Percentiles rank a stretch among this genome's conserved stretches.
These are phyloP conservation scores for Dendrolimus kikuchii DNA, from an alignment of 1,140 invertebrate species.

Conservation along the genomic window DNA sequence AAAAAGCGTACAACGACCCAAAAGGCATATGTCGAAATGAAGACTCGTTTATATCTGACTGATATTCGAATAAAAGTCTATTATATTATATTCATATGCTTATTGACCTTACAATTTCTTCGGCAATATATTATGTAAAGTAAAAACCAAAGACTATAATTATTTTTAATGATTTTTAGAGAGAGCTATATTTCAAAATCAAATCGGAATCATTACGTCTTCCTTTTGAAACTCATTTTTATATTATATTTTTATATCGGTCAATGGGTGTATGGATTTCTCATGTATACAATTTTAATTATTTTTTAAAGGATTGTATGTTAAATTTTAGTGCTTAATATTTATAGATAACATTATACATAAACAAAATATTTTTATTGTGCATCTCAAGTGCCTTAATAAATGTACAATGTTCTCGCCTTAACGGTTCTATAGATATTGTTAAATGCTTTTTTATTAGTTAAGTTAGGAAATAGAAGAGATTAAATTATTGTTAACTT, in stretches of 20 bases:
- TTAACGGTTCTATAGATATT: slow-evolving; percentile 61
- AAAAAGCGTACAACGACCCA: too few relatives aligned
- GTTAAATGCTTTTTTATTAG: slow-evolving; percentile 57
- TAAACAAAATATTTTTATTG: slow-evolving; percentile 15
- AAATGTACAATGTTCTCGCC: slow-evolving; percentile 59
- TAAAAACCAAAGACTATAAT: slow-evolving; percentile 47
- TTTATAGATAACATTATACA: slow-evolving; percentile 57
- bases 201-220: slow-evolving; percentile 28
- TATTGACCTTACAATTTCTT: slow-evolving; percentile 27
- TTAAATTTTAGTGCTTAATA: slow-evolving; percentile 56
- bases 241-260: slow-evolving; percentile 14
- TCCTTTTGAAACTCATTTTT: slow-evolving; percentile 21
- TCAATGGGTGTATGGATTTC: slow-evolving; percentile 47
- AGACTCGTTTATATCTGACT: slow-evolving; percentile 33
- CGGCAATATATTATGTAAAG: slow-evolving; percentile 31
- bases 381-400: slow-evolving; percentile 65
- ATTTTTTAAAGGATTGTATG: slow-evolving; percentile 44
- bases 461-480: slow-evolving; percentile 47
- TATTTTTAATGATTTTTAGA: slow-evolving; percentile 25
- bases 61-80: slow-evolving; percentile 32
- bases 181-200: slow-evolving; percentile 16
- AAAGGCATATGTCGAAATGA: too few relatives aligned
- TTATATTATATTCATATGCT: slow-evolving; percentile 31
- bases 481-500: slow-evolving; percentile 72
- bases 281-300: slow-evolving; percentile 27